Conservation (phyloP, 1,140 invertebrate species). For the Caenorhabditis briggsae region DNA sequence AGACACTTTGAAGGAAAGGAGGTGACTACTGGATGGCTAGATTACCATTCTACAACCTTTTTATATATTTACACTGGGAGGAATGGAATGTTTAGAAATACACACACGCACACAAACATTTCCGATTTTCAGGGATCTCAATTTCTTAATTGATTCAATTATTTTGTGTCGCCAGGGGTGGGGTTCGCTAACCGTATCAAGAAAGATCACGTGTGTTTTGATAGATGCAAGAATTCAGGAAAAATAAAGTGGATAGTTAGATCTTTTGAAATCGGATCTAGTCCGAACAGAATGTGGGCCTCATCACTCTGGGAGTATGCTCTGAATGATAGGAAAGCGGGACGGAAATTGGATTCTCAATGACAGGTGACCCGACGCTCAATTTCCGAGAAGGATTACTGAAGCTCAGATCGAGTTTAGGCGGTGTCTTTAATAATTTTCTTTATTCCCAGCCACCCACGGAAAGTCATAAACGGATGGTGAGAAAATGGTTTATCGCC, state of each 20-base stretch:
- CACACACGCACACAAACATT: not conserved
- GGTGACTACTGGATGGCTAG: no score
- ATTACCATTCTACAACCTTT: slow-evolving; percentile 13
- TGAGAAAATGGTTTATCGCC: slow-evolving; percentile 30
- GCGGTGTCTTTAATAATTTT: not conserved
- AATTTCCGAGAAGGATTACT: slow-evolving; percentile 35
- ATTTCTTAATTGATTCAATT: slow-evolving; percentile 51
- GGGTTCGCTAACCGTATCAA: slow-evolving; percentile 46
- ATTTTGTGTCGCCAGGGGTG: slow-evolving; percentile 7
- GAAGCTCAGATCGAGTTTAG: not conserved
- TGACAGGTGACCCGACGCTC: slow-evolving; percentile 30
- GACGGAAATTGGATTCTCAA: slow-evolving; percentile 35
- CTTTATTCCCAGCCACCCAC: not conserved
- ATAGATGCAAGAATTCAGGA: not conserved
- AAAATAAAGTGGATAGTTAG: not conserved
- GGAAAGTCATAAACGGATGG: not conserved
- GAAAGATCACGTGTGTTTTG: slow-evolving; percentile 30
- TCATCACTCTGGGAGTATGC: not conserved
- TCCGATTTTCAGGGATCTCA: slow-evolving; percentile 51
- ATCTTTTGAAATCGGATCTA: slow-evolving; percentile 20
- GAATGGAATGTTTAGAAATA: not conserved
- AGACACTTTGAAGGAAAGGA: slow-evolving; percentile 1
- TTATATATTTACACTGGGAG: not conserved
- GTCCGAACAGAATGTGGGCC: not conserved
- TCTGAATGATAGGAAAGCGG: slow-evolving; percentile 7